Evolutionary conservation across 2,888 invertebrate genomes (phyloP).

Genomic region (Ptilodon capucinus): DNA sequence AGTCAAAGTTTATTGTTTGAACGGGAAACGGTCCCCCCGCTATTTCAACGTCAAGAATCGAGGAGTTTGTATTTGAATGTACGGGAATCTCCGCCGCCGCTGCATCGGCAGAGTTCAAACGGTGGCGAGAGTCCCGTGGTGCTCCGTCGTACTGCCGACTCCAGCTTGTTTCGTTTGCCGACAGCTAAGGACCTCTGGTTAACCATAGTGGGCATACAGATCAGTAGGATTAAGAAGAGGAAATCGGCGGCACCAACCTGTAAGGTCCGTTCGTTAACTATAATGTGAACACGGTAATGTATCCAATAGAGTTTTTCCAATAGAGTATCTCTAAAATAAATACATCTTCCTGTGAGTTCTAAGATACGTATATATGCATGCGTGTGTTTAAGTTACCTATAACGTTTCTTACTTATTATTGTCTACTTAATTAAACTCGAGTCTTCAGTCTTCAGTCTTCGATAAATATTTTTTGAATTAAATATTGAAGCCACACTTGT

Average conservation of each 20-base stretch:
- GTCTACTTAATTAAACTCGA: no score
- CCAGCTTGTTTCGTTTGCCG: background rate
- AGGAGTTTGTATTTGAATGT: background rate
- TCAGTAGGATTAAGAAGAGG: conserved; percentile 33
- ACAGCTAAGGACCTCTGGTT: conserved; percentile 38
- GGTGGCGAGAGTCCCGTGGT: background rate
- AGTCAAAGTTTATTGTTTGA: background rate
- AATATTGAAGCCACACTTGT: background rate
- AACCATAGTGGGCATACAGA: conserved; percentile 58
- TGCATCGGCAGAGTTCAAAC: background rate
- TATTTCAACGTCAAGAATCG: background rate
- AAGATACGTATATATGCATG: no score
- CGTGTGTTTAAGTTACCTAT: no score
- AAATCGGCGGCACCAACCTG: conserved; percentile 44
- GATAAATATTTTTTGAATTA: no score
- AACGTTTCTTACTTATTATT: no score
- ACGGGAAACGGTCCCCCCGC: background rate
- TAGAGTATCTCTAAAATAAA: no score
- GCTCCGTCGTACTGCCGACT: background rate
- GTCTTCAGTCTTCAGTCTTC: no score
- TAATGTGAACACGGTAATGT: no score
- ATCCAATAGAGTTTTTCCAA: no score
- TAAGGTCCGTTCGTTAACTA: conserved; percentile 49
- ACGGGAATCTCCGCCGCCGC: background rate
- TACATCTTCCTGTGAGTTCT: no score